Evolutionary conservation across 2,797 vertebrate species (phyloP).

Genomic region (Sebastes taczanowskii): DNA sequence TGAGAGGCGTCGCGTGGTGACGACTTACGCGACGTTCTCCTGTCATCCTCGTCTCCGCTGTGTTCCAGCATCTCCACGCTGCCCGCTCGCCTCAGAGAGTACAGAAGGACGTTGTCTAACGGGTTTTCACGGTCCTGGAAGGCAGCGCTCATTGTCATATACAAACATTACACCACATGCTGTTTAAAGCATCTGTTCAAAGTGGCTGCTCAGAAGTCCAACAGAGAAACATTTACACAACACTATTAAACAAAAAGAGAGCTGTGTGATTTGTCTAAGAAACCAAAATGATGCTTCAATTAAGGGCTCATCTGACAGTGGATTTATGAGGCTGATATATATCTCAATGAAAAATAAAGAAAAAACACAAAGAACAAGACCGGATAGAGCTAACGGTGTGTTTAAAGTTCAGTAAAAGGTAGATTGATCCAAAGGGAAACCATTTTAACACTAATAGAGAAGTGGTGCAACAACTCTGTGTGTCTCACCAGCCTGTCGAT

Average conservation of each 20-base stretch:
- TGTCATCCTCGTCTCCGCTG: constrained; percentile 89
- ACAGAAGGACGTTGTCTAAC: constrained; percentile 85
- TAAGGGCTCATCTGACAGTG: background rate
- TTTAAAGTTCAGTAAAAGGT: background rate
- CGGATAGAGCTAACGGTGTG: background rate
- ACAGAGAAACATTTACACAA: background rate
- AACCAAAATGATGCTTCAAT: background rate
- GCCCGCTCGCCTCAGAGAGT: constrained; percentile 78
- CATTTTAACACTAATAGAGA: background rate
- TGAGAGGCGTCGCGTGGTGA: background rate
- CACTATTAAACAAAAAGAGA: background rate
- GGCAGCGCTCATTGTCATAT: background rate
- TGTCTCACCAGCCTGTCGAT: constrained; percentile 88
- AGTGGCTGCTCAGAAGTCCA: background rate
- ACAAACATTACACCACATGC: background rate
- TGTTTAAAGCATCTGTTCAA: background rate
- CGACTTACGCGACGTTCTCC: constrained; percentile 76
- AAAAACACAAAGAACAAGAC: background rate
- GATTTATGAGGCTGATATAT: background rate
- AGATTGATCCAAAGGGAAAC: background rate
- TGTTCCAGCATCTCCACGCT: constrained; percentile 87
- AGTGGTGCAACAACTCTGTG: background rate
- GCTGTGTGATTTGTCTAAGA: background rate
- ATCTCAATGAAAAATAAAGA: background rate
- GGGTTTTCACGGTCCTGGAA: constrained; percentile 92